phyloP scores from a whole-genome alignment of 2,797 vertebrate species.

The Poecile montanus region DNA sequence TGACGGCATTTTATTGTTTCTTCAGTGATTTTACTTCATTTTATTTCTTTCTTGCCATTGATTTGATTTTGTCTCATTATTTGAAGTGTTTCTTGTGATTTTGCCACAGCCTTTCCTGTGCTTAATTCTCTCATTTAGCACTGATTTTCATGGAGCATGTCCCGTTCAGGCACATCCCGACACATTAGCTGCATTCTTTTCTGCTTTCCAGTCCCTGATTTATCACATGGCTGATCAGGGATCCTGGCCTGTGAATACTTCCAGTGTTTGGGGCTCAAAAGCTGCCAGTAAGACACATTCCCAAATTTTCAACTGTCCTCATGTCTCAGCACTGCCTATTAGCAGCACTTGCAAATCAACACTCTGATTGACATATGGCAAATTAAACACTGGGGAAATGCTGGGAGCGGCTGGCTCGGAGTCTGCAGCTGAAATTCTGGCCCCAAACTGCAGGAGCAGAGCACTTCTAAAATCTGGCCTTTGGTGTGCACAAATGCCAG shows the following conservation, averaged over 20 bases:
- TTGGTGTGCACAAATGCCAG: slow-evolving; percentile 51
- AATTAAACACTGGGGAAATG: slow-evolving; percentile 52
- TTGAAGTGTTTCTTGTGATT: slow-evolving; percentile 41
- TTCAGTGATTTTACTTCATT: slow-evolving; percentile 37
- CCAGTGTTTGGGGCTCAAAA: slow-evolving; percentile 7
- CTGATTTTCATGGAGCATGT: slow-evolving; percentile 43
- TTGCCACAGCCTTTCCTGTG: slow-evolving; percentile 31
- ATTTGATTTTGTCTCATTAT: slow-evolving; percentile 63
- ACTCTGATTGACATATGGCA: slow-evolving; percentile 66
- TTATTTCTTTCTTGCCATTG: slow-evolving; percentile 32
- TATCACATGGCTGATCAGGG: neutral
- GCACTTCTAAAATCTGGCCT: slow-evolving; percentile 41
- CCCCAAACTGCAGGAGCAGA: slow-evolving; percentile 23
- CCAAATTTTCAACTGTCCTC: slow-evolving; percentile 45
- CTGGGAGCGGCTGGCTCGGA: slow-evolving; percentile 5
- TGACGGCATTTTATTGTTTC: slow-evolving; percentile 26
- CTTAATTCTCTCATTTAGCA: slow-evolving; percentile 47
- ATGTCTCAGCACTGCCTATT: slow-evolving; percentile 34
- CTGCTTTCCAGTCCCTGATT: slow-evolving; percentile 37
- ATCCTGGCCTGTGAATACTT: slow-evolving; percentile 2
- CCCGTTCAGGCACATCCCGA: slow-evolving; percentile 7
- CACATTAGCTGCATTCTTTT: slow-evolving; percentile 19
- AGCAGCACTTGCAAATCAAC: slow-evolving; percentile 57
- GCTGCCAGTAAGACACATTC: slow-evolving; percentile 42
- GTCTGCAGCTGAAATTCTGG: slow-evolving; percentile 28